Percentiles rank a stretch among this genome's conserved stretches.
These are phyloP conservation scores for Lepetodrilus schrolli DNA, from an alignment of 2,888 invertebrate species.

Conservation along the genomic window DNA sequence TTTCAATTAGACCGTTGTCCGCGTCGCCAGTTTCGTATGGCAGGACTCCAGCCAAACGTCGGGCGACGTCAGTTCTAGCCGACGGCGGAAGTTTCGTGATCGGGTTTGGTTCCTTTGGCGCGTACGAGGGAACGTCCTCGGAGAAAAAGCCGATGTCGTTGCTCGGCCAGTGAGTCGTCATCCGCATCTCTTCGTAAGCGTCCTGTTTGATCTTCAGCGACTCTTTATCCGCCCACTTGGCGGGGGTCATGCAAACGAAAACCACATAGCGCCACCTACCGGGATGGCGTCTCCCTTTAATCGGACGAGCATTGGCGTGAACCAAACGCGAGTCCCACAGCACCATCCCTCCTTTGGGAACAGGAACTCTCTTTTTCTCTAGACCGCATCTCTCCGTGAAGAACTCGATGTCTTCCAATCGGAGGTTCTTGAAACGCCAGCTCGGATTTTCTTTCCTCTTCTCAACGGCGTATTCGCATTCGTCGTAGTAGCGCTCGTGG, in stretches of 20 bases:
- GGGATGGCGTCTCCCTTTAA: conserved; percentile 41
- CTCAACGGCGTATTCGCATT: conserved; percentile 29
- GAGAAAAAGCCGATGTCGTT: conserved; percentile 32
- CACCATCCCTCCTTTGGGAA: conserved; percentile 63
- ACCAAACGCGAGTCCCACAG: conserved; percentile 65
- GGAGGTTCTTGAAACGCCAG: conserved; percentile 31
- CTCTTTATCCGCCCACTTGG: conserved; percentile 52
- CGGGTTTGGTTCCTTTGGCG: neutral
- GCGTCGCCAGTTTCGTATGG: conserved; percentile 55
- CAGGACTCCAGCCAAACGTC: conserved; percentile 44
- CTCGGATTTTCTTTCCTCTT: conserved; percentile 36
- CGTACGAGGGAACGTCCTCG: neutral
- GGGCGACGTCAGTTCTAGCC: conserved; percentile 49
- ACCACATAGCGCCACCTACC: conserved; percentile 57
- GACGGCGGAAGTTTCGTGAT: conserved; percentile 43
- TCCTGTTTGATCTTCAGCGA: conserved; percentile 46
- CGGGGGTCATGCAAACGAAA: conserved; percentile 63
- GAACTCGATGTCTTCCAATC: conserved; percentile 39
- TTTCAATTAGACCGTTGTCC: conserved; percentile 45
- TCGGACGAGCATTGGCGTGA: conserved; percentile 58
- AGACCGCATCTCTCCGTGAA: conserved; percentile 45
- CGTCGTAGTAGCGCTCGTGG: conserved; percentile 44
- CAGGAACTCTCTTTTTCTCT: conserved; percentile 47
- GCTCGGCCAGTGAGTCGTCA: conserved; percentile 60
- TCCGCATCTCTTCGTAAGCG: conserved; percentile 46